Evolutionary conservation across 2,888 invertebrate genomes (phyloP).

Genomic region (Odontocerum albicorne): DNA sequence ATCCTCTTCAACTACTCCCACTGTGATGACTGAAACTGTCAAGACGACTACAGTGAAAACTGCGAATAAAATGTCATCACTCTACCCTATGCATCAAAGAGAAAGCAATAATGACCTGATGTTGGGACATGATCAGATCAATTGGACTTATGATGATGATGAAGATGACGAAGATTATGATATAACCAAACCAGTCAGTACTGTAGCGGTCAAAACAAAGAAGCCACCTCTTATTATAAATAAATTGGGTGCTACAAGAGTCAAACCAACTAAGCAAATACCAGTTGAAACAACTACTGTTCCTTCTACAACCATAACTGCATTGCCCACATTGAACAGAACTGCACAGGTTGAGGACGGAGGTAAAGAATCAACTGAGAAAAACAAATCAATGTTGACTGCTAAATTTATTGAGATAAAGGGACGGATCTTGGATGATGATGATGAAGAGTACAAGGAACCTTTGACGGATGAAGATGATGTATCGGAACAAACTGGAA

Average conservation of each 20-base stretch:
- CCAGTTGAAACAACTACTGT: conserved; percentile 8
- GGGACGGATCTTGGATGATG: conserved; percentile 52
- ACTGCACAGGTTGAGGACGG: too few species aligned
- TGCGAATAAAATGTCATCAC: conserved; percentile 19
- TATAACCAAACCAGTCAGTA: conserved; percentile 22
- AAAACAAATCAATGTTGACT: too few species aligned
- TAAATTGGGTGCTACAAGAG: conserved; percentile 42
- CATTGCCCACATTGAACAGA: conserved; percentile 42
- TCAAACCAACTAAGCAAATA: conserved; percentile 37
- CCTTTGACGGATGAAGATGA: conserved; percentile 54
- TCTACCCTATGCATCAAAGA: conserved; percentile 25
- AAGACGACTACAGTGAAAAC: conserved; percentile 15
- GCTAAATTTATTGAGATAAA: conserved; percentile 50
- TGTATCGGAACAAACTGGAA: conserved; percentile 53
- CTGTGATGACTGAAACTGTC: background rate
- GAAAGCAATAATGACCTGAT: conserved; percentile 36
- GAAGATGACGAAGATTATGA: conserved; percentile 33
- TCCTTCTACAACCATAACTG: conserved; percentile 40
- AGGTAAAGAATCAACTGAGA: too few species aligned
- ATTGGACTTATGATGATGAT: conserved; percentile 30
- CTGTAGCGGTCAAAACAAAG: conserved; percentile 9
- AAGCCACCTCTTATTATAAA: conserved; percentile 41
- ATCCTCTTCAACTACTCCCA: conserved; percentile 18
- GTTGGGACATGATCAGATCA: conserved; percentile 30
- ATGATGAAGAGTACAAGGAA: conserved; percentile 50